Evolutionary conservation across 2,113 vertebrate genomes (phyloP), one percentile per base, ranked within the genome.

Genomic region (Scortum barcoo): DNA sequence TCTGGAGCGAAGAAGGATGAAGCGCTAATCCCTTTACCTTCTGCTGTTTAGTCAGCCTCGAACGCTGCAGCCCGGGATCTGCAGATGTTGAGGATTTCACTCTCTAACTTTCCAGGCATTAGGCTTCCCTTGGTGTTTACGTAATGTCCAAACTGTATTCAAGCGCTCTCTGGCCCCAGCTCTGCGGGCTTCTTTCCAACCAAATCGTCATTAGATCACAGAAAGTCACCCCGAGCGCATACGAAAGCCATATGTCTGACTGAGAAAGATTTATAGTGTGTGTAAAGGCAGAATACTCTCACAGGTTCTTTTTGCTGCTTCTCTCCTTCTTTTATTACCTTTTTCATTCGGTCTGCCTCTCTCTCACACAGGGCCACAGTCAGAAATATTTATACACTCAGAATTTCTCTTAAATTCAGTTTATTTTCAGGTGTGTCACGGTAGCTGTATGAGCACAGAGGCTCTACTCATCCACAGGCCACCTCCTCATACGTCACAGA

Each of bases 211-310:
- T 72, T 74, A 78, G 60, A 76, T 71, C 13, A 16, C 67, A 73
- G 24, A 81, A 6, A 68, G 66, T 54, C 57, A 28, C 53, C 44
- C n/a, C 6, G 54, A 67, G 38, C 67, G 82, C 67, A 89, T 86
- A 56, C 3, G 75, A 89, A 24, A 56, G 80, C 86, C 92, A 88
- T 71, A 86, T 92, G 90, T 91, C 78, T 57, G 65, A 36, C 51
- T 5, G 53, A 28, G 50, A 36, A 24, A 67, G 72, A 68, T 83
- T 75, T 73, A 83, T 40, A 63, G 74, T 12, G 53, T 63, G 72
- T 44, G 51, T 33, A 53, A 70, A 76, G 36, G 58, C 51, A 76
- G 40, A 5, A 61, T 54, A 61, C 48, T 79, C n/a, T 36, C 11
- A 2, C 56, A 6, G 44, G 40, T 38, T 56, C 13, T 26, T 70